phyloP scores from a whole-genome alignment of 2,888 invertebrate species.

The Philhelius pedissequus region DNA sequence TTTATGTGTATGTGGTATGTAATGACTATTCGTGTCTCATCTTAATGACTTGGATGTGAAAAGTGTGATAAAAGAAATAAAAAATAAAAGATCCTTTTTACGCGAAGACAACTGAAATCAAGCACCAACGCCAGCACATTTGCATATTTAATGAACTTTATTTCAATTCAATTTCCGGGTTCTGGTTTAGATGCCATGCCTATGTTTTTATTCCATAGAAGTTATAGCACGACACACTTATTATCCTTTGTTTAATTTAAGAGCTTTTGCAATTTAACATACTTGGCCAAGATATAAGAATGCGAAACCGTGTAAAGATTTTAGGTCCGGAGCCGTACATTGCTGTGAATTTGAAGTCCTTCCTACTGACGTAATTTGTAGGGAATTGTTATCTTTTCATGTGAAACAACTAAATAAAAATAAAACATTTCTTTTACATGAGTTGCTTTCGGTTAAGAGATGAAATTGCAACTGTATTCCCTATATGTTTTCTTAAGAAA shows the following conservation, averaged over 20 bases:
- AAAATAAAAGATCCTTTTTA: constrained; percentile 6
- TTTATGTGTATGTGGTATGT: not conserved
- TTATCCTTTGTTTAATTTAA: constrained; percentile 56
- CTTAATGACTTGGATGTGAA: constrained; percentile 53
- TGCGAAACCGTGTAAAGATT: constrained; percentile 43
- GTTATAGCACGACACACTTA: constrained; percentile 19
- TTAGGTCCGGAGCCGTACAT: too few relatives aligned
- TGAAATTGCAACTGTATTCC: too few relatives aligned
- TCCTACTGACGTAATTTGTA: too few relatives aligned
- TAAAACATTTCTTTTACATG: too few relatives aligned
- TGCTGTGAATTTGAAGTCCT: not conserved
- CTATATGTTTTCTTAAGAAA: too few relatives aligned
- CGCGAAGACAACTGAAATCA: not conserved
- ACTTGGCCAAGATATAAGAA: constrained; percentile 11
- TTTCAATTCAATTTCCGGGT: constrained; percentile 64
- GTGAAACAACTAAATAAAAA: too few relatives aligned
- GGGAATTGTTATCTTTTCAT: too few relatives aligned
- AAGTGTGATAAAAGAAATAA: constrained; percentile 35
- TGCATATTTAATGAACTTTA: constrained; percentile 68
- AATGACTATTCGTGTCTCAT: constrained; percentile 59
- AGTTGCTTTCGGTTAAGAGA: too few relatives aligned
- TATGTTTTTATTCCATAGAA: not conserved
- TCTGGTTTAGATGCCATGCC: too few relatives aligned
- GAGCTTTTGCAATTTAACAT: constrained; percentile 5
- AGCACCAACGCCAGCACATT: constrained; percentile 33